Base-by-base conservation (phyloP, 2,888 invertebrate species). In the Stenurella melanura region DNA sequence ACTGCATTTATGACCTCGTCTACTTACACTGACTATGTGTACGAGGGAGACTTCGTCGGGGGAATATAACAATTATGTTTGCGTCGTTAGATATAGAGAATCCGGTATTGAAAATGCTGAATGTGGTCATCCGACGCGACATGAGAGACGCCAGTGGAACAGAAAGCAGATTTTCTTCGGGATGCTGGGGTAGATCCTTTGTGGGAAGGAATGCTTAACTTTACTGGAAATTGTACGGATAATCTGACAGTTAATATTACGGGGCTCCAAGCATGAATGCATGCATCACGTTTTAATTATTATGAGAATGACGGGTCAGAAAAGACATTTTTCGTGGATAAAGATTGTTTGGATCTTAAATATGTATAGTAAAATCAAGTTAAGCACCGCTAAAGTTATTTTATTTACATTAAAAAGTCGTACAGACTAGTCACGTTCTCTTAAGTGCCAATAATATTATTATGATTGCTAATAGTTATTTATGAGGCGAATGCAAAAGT, bases 51-150 rank as follows among this genome's bases (percentile, higher is more conserved):
- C 75, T 81, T 77, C 79, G 78, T 77, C 79, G 78, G 85, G 87
- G 87, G 87, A 86, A 84, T 86, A 87, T 86, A 87, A 88, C 89
- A 89, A 89, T 89, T 89, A 89, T 88, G 88, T 89, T 88, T 88
- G 89, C 88, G 86, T 88, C 89, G 89, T 89, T 89, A 88, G 88
- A 87, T 87, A 87, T 86, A 85, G 87, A 89, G 88, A 87, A 88
- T 88, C 88, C 88, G 86, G 87, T 86, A 86, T 87, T 86, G 86
- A 86, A 86, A 86, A 21, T 21, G 68, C 34, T 63, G 80, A 81
- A 85, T 84, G 85, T 83, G 87, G 87, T 87, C 87, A 87, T 86
- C 85, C 82, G 83, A 85, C 83, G 85, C 85, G 84, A 82, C 81
- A 84, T 81, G 78, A 81, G 74, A 61, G 68, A 69, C 56, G 78